A percentile compares a stretch with the other conserved stretches of the same genome.
Conservation (phyloP, 2,113 vertebrate genomes). For the Dunckerocampus dactyliophorus region DNA sequence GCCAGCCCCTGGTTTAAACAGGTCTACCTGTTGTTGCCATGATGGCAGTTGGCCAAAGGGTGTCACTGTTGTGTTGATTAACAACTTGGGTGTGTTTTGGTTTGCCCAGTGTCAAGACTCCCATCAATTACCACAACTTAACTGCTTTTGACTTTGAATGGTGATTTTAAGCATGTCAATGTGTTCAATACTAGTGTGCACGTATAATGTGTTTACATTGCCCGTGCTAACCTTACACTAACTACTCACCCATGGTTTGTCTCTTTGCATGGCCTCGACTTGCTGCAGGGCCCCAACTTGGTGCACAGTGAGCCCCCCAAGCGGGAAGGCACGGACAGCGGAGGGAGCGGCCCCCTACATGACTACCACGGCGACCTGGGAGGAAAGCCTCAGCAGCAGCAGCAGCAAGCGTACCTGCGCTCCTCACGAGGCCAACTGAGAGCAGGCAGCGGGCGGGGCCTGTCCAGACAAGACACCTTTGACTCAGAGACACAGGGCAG, state of each 20-base stretch:
- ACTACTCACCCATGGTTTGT: constrained; percentile 56
- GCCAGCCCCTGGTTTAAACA: not conserved
- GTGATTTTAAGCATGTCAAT: not conserved
- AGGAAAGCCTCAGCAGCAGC: constrained; percentile 71
- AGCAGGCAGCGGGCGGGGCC: constrained; percentile 67
- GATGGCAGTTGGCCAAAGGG: constrained; percentile 30
- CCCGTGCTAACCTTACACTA: constrained; percentile 37
- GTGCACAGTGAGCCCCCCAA: constrained; percentile 84
- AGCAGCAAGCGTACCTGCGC: constrained; percentile 66
- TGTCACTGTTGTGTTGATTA: constrained; percentile 32
- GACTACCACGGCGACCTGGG: constrained; percentile 76
- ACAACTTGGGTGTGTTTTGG: constrained; percentile 14
- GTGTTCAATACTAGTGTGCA: not conserved
- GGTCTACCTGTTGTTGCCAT: constrained; percentile 1
- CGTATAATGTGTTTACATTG: not conserved
- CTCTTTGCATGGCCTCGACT: constrained; percentile 81
- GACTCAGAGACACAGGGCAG: constrained; percentile 89
- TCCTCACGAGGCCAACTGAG: constrained; percentile 68
- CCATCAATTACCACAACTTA: not conserved
- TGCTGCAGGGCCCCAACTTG: constrained; percentile 83
- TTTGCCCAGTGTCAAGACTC: constrained; percentile 4
- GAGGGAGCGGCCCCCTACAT: constrained; percentile 69
- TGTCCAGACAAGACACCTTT: constrained; percentile 90
- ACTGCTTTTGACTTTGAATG: not conserved
- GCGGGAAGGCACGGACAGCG: constrained; percentile 76